phyloP scores from a whole-genome alignment of 2,113 vertebrate genomes.

The Cochlearius cochlearius region DNA sequence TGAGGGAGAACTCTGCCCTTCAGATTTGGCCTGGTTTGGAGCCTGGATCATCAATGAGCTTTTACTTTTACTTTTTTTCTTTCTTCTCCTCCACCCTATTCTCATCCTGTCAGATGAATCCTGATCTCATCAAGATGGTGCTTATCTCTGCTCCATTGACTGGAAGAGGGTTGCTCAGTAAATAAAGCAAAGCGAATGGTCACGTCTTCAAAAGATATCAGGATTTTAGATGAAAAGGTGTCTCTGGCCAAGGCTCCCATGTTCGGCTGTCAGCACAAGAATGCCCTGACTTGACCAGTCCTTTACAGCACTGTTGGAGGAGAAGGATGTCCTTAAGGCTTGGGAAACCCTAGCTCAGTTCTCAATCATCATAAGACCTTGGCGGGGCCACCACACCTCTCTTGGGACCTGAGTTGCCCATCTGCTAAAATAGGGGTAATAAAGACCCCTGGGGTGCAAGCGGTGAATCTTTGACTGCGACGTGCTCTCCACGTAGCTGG shows the following conservation, averaged over 20 bases:
- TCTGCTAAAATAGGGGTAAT: neutral
- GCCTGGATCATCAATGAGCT: neutral
- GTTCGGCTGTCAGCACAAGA: neutral
- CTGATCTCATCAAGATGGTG: neutral
- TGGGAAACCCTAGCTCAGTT: neutral
- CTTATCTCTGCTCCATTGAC: neutral
- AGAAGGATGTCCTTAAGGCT: neutral
- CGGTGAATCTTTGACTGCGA: neutral
- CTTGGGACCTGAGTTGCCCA: neutral
- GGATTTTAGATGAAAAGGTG: neutral
- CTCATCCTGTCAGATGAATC: neutral
- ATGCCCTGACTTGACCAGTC: accelerated
- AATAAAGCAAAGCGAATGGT: neutral
- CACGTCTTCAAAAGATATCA: neutral
- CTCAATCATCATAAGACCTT: neutral
- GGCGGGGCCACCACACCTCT: neutral
- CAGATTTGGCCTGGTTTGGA: neutral
- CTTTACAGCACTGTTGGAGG: neutral
- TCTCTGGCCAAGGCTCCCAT: neutral
- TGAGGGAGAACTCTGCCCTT: neutral
- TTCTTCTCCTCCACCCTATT: neutral
- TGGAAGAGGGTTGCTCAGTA: neutral
- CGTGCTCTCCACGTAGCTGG: neutral
- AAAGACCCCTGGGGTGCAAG: neutral
- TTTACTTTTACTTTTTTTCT: slow-evolving; percentile 7